Base-by-base conservation (phyloP, 2,113 vertebrate species). In the Dolichotis patagonum region DNA sequence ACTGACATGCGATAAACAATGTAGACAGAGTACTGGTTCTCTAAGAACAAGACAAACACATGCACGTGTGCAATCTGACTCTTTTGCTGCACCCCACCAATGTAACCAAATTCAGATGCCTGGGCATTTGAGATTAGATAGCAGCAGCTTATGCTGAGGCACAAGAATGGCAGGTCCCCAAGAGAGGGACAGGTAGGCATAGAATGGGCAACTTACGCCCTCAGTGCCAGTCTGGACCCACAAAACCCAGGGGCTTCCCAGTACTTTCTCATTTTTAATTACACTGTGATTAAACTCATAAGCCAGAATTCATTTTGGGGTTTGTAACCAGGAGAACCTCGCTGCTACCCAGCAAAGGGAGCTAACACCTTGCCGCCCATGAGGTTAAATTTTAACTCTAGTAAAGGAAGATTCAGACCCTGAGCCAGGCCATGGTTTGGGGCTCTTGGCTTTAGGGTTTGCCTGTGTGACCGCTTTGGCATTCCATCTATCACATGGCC, bases 61-160 rank as follows among this genome's bases (percentile, higher is more conserved):
- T 2, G 49, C n/a, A 7, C 3, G 5, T 17, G 14, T 0, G 6
- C 14, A 26, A 52, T 10, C n/a, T 20, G 22, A 56, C 1, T 17
- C 56, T 49, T 63, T 67, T 14, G 28, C 28, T 14, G 67, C 56
- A 52, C 3, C 10, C 52, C 67, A 65, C 0, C 49, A 22, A 80
- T 41, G n/a, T 58, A 49, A 80, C 41, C 43, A 58, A 19, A 58
- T 16, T 17, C 30, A 35, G 43, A 32, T 7, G 60, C 63, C 20
- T 13, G 17, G 20, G 60, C 52, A 11, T 30, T 9, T 91, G 38
- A 38, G 54, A 11, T 46, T 63, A 54, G 12, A n/a, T 13, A 52
- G 28, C 32, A n/a, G 16, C 38, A 46, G 14, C 2, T 12, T 30
- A 85, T 2, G 4, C 1, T 3, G 13, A 49, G 43, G 24, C 35